These are phyloP conservation scores for Kryptolebias marmoratus DNA, from an alignment of 2,113 vertebrate species.

Conservation along the genomic window DNA sequence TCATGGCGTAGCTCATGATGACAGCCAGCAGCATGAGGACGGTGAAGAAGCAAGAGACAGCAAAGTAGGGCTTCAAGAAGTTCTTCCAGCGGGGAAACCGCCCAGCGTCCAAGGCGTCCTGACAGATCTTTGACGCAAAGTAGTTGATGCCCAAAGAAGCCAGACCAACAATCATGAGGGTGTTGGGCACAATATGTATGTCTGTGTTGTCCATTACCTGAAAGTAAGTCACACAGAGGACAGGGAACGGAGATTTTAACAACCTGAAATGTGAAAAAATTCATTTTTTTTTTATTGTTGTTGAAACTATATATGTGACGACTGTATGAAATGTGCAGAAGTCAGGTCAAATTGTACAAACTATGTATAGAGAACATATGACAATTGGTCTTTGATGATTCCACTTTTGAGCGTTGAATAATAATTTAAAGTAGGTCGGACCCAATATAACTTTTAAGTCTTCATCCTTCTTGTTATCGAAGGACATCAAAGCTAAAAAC, in stretches of 20 bases:
- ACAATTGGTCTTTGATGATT: too few species aligned
- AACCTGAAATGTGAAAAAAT: neutral
- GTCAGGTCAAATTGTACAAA: too few species aligned
- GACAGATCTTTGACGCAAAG: constrained; percentile 80
- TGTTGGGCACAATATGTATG: constrained; percentile 81
- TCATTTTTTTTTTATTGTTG: too few species aligned
- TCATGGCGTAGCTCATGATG: constrained; percentile 83
- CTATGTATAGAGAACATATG: too few species aligned
- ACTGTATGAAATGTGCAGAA: too few species aligned
- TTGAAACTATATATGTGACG: too few species aligned
- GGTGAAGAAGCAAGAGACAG: constrained; percentile 76
- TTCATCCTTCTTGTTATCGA: too few species aligned
- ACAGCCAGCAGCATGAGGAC: constrained; percentile 80
- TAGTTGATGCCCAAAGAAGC: constrained; percentile 83
- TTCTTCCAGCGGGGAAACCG: constrained; percentile 83
- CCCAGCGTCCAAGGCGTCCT: constrained; percentile 80
- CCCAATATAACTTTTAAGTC: too few species aligned
- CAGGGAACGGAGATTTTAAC: neutral
- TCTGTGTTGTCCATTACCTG: constrained; percentile 85
- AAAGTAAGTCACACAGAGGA: constrained; percentile 18
- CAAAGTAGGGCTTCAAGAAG: constrained; percentile 82
- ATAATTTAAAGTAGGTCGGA: too few species aligned
- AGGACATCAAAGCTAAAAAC: too few species aligned
- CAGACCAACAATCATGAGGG: constrained; percentile 83
- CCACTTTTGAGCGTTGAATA: too few species aligned